Conservation (phyloP, 2,888 invertebrate species). For the Stenodema calcarata region DNA sequence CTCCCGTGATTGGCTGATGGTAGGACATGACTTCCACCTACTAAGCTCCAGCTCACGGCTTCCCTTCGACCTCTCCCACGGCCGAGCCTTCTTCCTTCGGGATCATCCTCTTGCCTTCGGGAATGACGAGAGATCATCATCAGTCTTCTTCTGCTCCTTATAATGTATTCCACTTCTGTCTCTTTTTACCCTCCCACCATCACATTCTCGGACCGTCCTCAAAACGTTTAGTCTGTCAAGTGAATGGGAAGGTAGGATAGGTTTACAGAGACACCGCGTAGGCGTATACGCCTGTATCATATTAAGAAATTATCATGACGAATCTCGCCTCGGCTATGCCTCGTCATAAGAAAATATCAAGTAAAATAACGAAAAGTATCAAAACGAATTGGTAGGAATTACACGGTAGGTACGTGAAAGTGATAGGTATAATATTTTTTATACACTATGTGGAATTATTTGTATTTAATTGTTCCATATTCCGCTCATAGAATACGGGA, state of each 20-base stretch:
- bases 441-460: too few species aligned
- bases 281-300: neutral
- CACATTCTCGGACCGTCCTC: neutral
- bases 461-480: too few species aligned
- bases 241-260: neutral
- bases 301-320: neutral
- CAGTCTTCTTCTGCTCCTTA: constrained; percentile 28
- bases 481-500: too few species aligned
- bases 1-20: constrained; percentile 26
- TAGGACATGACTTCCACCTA: constrained; percentile 40
- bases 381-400: too few species aligned
- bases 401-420: too few species aligned
- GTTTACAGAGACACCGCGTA: neutral
- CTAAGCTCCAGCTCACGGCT: constrained; percentile 41
- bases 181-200: neutral
- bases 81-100: neutral
- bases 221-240: neutral
- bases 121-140: constrained; percentile 38
- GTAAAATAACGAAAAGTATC: too few species aligned
- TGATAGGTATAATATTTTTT: too few species aligned
- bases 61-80: constrained; percentile 42
- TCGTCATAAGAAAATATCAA: too few species aligned
- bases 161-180: constrained; percentile 36
- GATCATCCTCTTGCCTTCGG: constrained; percentile 19
- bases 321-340: neutral